phyloP scores from a whole-genome alignment of 2,888 invertebrate species.

The Heteromyza rotundicornis region DNA sequence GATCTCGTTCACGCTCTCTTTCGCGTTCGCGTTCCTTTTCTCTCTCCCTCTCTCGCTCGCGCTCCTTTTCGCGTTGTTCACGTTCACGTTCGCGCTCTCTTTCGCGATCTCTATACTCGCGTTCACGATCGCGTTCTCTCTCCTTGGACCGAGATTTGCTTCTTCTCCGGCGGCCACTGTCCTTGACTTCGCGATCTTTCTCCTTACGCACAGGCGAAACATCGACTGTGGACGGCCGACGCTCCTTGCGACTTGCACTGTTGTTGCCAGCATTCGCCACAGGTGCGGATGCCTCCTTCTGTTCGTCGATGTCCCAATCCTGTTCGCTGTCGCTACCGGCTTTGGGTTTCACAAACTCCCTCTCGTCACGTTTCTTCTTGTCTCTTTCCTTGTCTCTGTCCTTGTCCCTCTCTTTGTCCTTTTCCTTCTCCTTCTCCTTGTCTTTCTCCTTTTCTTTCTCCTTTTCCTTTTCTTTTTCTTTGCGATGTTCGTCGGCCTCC shows the following conservation, averaged over 20 bases:
- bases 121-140: slow-evolving; percentile 32
- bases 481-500: slow-evolving; percentile 62
- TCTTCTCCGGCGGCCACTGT: slow-evolving; percentile 44
- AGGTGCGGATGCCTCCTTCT: slow-evolving; percentile 18
- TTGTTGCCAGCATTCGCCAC: background rate
- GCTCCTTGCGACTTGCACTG: slow-evolving; percentile 33
- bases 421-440: slow-evolving; percentile 53
- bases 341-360: slow-evolving; percentile 13
- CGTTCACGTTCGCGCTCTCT: slow-evolving; percentile 67
- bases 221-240: slow-evolving; percentile 47
- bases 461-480: slow-evolving; percentile 65
- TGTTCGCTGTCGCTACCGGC: slow-evolving; percentile 34
- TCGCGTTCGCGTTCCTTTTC: slow-evolving; percentile 65
- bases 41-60: slow-evolving; percentile 68
- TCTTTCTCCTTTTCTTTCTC: slow-evolving; percentile 54
- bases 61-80: slow-evolving; percentile 69
- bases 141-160: slow-evolving; percentile 60
- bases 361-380: slow-evolving; percentile 56
- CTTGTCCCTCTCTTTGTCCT: slow-evolving; percentile 59
- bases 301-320: slow-evolving; percentile 44
- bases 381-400: slow-evolving; percentile 60
- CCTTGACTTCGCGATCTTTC: slow-evolving; percentile 42
- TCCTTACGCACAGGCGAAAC: slow-evolving; percentile 50
- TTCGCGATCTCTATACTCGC: slow-evolving; percentile 60
- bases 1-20: slow-evolving; percentile 61